These are phyloP conservation scores for Vulpes ferrilata DNA, from an alignment of 2,113 vertebrate genomes.

Conservation along the genomic window DNA sequence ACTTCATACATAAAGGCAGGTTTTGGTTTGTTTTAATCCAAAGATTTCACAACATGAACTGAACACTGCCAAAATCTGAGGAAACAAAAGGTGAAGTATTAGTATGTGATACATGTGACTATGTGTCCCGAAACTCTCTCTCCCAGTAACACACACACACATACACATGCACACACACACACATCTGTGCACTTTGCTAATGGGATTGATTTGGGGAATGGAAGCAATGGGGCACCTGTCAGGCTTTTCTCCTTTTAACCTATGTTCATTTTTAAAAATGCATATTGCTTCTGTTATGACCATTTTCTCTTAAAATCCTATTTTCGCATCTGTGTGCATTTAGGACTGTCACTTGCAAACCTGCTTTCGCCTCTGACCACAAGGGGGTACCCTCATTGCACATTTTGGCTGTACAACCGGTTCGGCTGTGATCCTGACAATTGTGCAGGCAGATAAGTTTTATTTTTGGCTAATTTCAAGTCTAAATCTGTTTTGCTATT, in stretches of 20 bases:
- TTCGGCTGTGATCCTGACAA: neutral
- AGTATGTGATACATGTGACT: neutral
- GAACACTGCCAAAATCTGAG: neutral
- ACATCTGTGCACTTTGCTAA: neutral
- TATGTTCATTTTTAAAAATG: neutral
- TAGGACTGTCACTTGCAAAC: neutral
- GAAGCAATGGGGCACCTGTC: accelerated
- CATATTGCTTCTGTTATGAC: neutral
- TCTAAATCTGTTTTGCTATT: slow-evolving; percentile 37
- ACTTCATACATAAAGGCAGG: neutral
- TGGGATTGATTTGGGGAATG: neutral
- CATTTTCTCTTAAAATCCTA: neutral
- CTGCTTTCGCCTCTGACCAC: slow-evolving; percentile 53
- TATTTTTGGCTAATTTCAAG: slow-evolving; percentile 52
- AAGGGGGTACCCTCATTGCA: slow-evolving; percentile 65
- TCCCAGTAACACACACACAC: too few relatives aligned
- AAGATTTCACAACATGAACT: neutral
- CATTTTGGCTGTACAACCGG: neutral
- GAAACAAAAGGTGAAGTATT: neutral
- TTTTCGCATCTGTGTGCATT: accelerated
- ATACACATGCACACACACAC: neutral
- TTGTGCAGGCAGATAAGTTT: neutral
- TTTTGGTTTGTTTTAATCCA: neutral
- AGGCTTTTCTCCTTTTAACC: neutral
- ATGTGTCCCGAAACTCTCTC: neutral